A percentile compares a stretch with the other conserved stretches of the same genome.
Evolutionary conservation across 1,140 invertebrate genomes (phyloP).

Genomic region (Metaphire vulgaris): DNA sequence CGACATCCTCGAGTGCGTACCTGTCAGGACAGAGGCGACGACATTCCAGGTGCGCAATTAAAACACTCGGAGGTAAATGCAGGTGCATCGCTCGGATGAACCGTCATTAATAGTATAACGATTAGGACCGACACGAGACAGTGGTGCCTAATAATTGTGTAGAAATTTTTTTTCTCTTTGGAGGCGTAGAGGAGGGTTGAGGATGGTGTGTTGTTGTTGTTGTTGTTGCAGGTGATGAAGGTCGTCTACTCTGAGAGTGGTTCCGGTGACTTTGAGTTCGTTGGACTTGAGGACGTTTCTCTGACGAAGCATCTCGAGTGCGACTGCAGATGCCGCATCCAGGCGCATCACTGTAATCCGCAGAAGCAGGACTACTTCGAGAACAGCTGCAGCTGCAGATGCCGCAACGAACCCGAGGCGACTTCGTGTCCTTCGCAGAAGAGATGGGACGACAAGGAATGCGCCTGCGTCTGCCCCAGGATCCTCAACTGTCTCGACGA

Average conservation of each 20-base stretch:
- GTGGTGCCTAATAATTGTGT: no score
- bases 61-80: neutral
- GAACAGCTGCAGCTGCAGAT: neutral
- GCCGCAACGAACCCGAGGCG: neutral
- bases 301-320: neutral
- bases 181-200: no score
- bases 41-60: constrained; percentile 4
- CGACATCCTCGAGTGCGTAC: neutral
- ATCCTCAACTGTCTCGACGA: neutral
- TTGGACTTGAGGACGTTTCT: neutral
- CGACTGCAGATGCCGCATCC: constrained; percentile 8
- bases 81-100: neutral
- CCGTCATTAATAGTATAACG: no score
- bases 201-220: no score
- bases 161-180: no score
- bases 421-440: neutral
- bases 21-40: neutral
- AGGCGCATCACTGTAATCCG: constrained; percentile 4
- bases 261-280: neutral
- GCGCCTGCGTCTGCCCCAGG: neutral
- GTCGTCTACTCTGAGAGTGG: neutral
- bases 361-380: constrained; percentile 2
- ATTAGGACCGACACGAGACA: no score
- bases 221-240: constrained; percentile 6
- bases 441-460: neutral